These are phyloP conservation scores for Nyctibius grandis DNA, from an alignment of 2,797 vertebrate species.

Conservation along the genomic window DNA sequence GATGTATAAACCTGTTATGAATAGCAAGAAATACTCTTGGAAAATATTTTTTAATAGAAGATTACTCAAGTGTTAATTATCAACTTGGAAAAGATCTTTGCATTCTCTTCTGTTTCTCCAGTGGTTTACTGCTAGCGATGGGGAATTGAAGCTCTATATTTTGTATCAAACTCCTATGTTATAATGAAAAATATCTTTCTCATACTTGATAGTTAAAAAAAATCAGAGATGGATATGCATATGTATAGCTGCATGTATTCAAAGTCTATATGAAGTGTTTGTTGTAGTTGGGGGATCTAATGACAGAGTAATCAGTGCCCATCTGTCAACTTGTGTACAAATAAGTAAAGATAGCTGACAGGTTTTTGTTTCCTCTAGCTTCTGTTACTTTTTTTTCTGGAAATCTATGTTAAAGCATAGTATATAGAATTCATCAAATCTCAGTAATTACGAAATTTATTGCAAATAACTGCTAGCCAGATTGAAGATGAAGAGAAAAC, in stretches of 20 bases:
- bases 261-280: background rate
- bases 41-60: background rate
- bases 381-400: background rate
- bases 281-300: conserved; percentile 25
- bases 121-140: background rate
- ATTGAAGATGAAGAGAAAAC: background rate
- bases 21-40: background rate
- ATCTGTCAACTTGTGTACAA: conserved; percentile 27
- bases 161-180: background rate
- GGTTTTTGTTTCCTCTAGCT: background rate
- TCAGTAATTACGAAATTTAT: background rate
- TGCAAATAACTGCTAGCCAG: background rate
- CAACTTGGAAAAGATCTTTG: background rate
- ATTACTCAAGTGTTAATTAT: background rate
- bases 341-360: background rate
- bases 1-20: background rate
- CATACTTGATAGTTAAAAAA: background rate
- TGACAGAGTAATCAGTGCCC: conserved; percentile 22
- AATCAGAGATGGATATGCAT: background rate
- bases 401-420: background rate
- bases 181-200: background rate
- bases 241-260: background rate
- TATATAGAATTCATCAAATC: background rate
- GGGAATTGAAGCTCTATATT: background rate
- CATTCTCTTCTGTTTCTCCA: background rate